Evolutionary conservation across 2,113 vertebrate species (phyloP), one percentile per base, ranked within the genome.

Genomic region (Petroica traversi): DNA sequence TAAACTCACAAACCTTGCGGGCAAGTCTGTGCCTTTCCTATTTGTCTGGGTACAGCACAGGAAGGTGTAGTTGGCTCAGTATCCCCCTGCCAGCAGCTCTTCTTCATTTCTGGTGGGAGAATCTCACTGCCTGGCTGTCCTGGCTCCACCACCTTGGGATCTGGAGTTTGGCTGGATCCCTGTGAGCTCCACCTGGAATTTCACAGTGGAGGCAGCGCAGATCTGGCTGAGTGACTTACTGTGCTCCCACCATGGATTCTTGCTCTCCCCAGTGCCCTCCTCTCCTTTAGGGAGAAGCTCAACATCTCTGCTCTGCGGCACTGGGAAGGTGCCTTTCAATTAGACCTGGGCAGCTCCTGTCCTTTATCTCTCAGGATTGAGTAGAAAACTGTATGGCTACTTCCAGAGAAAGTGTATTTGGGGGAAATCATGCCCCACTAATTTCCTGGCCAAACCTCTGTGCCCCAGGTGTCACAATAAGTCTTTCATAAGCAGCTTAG

Each of bases 151-250:
- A 4, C 40, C 51, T 71, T 1, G 19, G 8, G 31, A 24, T 43
- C 7, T 74, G 45, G 31, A 62, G 24, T 36, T 55, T 48, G 8
- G 2, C 52, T 17, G 38, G 36, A 66, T 66, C 25, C 20, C 31
- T n/a, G 41, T 25, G 62, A 57, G 34, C 22, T 78, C 57, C 57
- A 48, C 31, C 12, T 58, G 51, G 80, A 77, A 62, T 78, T 46
- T 41, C 46, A 34, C 25, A 11, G 8, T 3, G 9, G 41, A 85
- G 17, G 17, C 31, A 8, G 23, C 4, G 31, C 0, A 0, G 48
- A 22, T 54, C 25, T 1, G 4, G 7, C 57, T 0, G 0, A 51
- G 36, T 6, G 22, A 41, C 40, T 64, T 2, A 2, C 43, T 76
- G 24, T 54, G 43, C 16, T 89, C 78, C 38, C 12, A 22, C 14